Conservation (phyloP, 2,113 vertebrate species). For the Epinephelus lanceolatus region DNA sequence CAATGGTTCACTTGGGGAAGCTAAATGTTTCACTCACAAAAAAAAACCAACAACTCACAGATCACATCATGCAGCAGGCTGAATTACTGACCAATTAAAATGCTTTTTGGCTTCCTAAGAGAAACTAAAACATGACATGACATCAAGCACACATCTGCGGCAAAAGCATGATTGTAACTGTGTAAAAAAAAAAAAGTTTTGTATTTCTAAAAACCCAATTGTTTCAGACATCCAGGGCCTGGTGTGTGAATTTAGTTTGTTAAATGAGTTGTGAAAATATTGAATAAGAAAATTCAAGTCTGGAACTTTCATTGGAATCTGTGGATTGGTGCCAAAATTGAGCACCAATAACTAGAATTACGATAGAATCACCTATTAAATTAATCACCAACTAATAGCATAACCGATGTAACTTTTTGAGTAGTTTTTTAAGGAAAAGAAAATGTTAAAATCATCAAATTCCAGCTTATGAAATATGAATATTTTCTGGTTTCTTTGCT, state of each 20-base stretch:
- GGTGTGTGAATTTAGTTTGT: slow-evolving; percentile 30
- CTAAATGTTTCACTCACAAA: not conserved
- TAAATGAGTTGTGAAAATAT: slow-evolving; percentile 29
- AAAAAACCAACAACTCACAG: not conserved
- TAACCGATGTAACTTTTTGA: too few relatives aligned
- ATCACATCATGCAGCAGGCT: not conserved
- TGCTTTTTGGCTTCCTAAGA: slow-evolving; percentile 17
- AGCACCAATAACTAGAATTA: not conserved
- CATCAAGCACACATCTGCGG: slow-evolving; percentile 14
- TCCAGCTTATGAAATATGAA: too few relatives aligned
- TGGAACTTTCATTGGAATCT: slow-evolving; percentile 2
- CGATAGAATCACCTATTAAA: too few relatives aligned
- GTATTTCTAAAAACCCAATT: slow-evolving; percentile 22
- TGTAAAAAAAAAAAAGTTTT: slow-evolving; percentile 8
- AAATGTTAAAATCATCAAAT: too few relatives aligned
- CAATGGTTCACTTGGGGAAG: not conserved
- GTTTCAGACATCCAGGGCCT: slow-evolving; percentile 21
- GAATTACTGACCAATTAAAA: slow-evolving; percentile 24
- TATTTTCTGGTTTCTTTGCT: too few relatives aligned
- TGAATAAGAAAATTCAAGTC: slow-evolving; percentile 12
- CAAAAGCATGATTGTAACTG: slow-evolving; percentile 9
- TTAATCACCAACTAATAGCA: too few relatives aligned
- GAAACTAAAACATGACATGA: slow-evolving; percentile 12
- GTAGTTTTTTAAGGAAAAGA: too few relatives aligned
- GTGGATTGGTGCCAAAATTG: not conserved